Evolutionary conservation across 2,113 vertebrate species (phyloP), one percentile per base, ranked within the genome.

Genomic region (Hippocampus abdominalis): DNA sequence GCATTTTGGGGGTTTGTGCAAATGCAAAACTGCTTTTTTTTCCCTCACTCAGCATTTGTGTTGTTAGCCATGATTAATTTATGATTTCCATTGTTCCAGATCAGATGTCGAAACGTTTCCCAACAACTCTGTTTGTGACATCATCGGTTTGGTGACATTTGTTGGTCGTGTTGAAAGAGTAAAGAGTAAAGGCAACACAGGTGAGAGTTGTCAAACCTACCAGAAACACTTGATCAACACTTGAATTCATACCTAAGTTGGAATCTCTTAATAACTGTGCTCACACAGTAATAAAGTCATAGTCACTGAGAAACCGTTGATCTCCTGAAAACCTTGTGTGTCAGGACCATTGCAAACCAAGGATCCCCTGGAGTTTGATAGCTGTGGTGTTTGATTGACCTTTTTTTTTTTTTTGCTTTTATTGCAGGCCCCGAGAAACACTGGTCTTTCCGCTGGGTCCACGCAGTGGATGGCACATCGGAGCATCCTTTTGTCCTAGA

Each of bases 381-480:
- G 23, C 23, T 10, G 21, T 32, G 18, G 0, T 61, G 18, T 21
- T 0, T n/a, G 16, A 2, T 27, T 36, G 12, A 63, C 1, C 1
- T 36, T 0, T 64, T 7, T 66, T 74, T 21, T 36, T 0, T 64
- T 7, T 66, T 74, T 21, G 13, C 13, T 1, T 16, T 51, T 63
- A 59, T 32, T 83, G 13, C 44, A 96, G 95, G 91, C 56, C 72
- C 81, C 74, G 95, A 96, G 84, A 95, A 96, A 68, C 96, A 93
- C 89, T 97, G 94, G 94, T 90, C 93, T 0, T 94, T 94, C 86
- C 94, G 95, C 29, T 98, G 96, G 96, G 92, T 94, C 59, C 95
- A 97, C 29, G 89, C 92, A 9, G 77, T 93, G 73, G 96, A 98
- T 8, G 93, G 94, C 54, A 95, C 95, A 12, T 94, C 94, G 32